Conservation (phyloP, 2,888 invertebrate genomes). For the Halictus ligatus region DNA sequence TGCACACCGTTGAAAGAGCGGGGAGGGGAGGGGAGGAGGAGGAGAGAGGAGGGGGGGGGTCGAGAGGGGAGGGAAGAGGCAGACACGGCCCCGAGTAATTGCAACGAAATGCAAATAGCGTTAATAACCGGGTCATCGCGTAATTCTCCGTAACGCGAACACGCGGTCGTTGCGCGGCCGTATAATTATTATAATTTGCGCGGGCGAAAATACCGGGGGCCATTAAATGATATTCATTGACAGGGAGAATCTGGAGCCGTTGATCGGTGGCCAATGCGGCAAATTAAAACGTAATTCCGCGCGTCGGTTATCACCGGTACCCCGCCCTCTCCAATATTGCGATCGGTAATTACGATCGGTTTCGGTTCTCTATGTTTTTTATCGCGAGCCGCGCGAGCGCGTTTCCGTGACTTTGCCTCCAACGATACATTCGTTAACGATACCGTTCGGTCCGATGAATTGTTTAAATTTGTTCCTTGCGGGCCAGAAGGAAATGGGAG, state of each 20-base stretch:
- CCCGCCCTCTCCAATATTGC: neutral
- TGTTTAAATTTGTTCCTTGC: neutral
- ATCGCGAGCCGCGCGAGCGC: neutral
- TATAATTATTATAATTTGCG: conserved; percentile 70
- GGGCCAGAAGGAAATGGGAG: neutral
- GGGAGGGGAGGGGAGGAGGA: neutral
- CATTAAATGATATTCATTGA: conserved; percentile 63
- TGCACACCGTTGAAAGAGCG: conserved; percentile 19
- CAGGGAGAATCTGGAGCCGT: conserved; percentile 59
- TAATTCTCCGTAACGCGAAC: conserved; percentile 57
- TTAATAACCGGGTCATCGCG: conserved; percentile 69
- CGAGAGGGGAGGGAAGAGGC: neutral
- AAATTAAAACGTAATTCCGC: conserved; percentile 58
- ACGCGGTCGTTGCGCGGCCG: conserved; percentile 24
- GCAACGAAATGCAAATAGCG: conserved; percentile 70
- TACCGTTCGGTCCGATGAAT: neutral
- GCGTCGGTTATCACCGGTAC: conserved; percentile 19
- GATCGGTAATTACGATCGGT: conserved; percentile 27
- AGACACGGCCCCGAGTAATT: conserved; percentile 59
- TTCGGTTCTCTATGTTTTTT: neutral
- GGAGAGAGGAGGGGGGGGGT: neutral
- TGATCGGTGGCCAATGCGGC: conserved; percentile 58
- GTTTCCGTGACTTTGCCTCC: neutral
- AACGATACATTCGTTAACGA: neutral
- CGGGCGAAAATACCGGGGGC: conserved; percentile 57